Percentiles rank a stretch among this genome's conserved stretches.
Conservation (phyloP, 2,113 vertebrate species). For the Acinonyx jubatus region DNA sequence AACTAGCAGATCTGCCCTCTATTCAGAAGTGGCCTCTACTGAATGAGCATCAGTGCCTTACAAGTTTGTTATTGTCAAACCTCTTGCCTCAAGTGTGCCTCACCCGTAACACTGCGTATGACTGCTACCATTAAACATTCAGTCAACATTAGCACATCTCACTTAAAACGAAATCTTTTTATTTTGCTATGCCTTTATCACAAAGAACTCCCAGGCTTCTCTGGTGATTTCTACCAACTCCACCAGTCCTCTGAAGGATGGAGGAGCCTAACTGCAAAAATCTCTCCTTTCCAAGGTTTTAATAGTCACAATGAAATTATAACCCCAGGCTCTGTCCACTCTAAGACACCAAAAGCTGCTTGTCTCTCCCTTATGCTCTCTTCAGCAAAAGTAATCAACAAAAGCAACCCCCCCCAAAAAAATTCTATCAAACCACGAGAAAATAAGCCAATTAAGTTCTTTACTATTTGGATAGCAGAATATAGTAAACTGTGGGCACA, state of each 20-base stretch:
- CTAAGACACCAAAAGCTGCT: neutral
- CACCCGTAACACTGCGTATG: no score
- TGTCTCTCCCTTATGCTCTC: neutral
- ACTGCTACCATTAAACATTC: neutral
- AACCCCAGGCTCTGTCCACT: neutral
- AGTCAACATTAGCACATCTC: neutral
- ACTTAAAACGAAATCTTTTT: neutral
- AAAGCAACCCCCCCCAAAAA: neutral
- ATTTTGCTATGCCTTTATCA: neutral
- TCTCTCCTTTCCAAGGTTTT: neutral
- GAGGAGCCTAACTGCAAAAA: neutral
- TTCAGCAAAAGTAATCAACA: neutral
- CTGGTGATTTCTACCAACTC: neutral
- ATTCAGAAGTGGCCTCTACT: neutral
- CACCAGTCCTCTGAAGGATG: neutral
- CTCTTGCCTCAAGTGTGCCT: rapidly evolving
- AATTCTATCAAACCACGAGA: neutral
- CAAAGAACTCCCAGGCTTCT: neutral
- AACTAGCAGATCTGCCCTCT: neutral
- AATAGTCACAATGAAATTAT: neutral
- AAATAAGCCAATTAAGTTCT: neutral
- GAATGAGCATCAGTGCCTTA: neutral
- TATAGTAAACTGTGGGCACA: neutral
- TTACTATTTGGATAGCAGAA: neutral
- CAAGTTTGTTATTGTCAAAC: rapidly evolving